Evolutionary conservation across 2,888 invertebrate genomes (phyloP).

Genomic region (Hydriomena furcata): DNA sequence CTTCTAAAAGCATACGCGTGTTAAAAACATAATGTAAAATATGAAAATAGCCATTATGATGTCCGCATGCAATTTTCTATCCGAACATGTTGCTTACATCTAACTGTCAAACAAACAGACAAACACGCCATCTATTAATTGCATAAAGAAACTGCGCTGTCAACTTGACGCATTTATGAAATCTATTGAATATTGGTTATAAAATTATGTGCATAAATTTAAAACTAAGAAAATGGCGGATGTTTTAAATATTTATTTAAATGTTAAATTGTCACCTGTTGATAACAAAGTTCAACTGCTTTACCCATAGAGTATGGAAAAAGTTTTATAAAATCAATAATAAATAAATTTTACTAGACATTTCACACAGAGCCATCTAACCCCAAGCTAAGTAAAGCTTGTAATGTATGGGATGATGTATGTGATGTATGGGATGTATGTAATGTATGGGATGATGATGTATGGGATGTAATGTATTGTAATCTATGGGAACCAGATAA

Average conservation of each 20-base stretch:
- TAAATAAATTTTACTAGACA: no score
- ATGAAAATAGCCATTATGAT: no score
- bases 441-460: no score
- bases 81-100: neutral
- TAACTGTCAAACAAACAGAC: slow-evolving; percentile 10
- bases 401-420: no score
- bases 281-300: slow-evolving; percentile 14
- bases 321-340: no score
- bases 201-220: slow-evolving; percentile 18
- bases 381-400: no score
- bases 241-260: slow-evolving; percentile 6
- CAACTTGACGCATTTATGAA: neutral
- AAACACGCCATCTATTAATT: neutral
- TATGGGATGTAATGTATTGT: no score
- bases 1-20: no score
- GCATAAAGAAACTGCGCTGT: neutral
- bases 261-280: slow-evolving; percentile 19
- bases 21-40: neutral
- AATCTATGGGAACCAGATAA: no score
- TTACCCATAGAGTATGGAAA: no score
- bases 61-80: neutral
- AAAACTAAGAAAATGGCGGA: slow-evolving; percentile 6
- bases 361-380: no score
- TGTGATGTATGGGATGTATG: no score
- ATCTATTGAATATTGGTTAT: neutral